Evolutionary conservation across 2,888 invertebrate genomes (phyloP).

Genomic region (Watsonalla binaria): DNA sequence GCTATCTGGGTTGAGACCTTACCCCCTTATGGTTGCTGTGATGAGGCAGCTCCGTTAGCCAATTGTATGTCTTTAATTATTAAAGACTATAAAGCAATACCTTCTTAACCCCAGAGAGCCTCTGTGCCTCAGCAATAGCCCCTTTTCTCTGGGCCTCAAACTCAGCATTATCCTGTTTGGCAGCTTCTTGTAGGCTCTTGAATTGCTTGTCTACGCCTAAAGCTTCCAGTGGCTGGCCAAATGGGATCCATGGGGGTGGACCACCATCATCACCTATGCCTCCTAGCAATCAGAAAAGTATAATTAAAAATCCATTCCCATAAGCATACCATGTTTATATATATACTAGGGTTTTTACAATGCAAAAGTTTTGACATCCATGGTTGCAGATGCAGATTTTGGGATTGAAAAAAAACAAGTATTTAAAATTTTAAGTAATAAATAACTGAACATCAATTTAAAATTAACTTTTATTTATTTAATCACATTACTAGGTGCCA

Average conservation of each 20-base stretch:
- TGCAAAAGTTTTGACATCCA: too few species aligned
- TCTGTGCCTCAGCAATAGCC: conserved; percentile 92
- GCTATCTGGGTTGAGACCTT: too few species aligned
- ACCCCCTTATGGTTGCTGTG: too few species aligned
- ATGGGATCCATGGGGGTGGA: conserved; percentile 95
- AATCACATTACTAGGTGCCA: too few species aligned
- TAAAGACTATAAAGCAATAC: conserved; percentile 27
- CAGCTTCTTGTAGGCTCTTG: conserved; percentile 81
- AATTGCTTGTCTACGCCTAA: conserved; percentile 82
- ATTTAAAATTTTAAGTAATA: too few species aligned
- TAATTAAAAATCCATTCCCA: neutral
- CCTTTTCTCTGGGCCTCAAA: conserved; percentile 94
- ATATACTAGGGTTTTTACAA: too few species aligned
- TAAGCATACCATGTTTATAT: too few species aligned
- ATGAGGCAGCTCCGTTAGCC: neutral
- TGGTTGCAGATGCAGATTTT: too few species aligned
- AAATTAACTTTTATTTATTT: too few species aligned
- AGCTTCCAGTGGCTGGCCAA: conserved; percentile 87
- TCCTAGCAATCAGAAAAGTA: conserved; percentile 31
- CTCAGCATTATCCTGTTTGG: conserved; percentile 86
- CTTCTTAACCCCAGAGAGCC: conserved; percentile 78
- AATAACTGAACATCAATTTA: too few species aligned
- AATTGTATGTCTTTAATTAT: conserved; percentile 1
- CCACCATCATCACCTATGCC: conserved; percentile 84
- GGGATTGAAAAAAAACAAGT: too few species aligned